Percentiles rank a stretch among this genome's conserved stretches.
These are phyloP conservation scores for Cynoglossus semilaevis DNA, from an alignment of 2,113 vertebrate genomes.

Conservation along the genomic window DNA sequence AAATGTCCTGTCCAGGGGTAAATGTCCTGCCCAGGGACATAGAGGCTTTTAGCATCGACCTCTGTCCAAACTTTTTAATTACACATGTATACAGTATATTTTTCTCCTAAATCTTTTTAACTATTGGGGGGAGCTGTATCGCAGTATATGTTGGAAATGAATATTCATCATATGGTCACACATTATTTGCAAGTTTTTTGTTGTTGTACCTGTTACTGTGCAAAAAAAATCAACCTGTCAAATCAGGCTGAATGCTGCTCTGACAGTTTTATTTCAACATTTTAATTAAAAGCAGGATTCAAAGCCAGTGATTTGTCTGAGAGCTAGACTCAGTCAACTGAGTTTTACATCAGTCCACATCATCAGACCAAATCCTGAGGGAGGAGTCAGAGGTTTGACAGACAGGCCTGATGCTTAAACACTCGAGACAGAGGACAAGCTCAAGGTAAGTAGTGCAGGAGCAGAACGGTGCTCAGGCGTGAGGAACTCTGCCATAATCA, in stretches of 20 bases:
- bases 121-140: too few species aligned
- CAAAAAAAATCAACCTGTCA: not conserved
- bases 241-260: not conserved
- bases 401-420: constrained; percentile 40
- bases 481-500: constrained; percentile 42
- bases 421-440: constrained; percentile 49
- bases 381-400: constrained; percentile 52
- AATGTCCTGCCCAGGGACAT: too few species aligned
- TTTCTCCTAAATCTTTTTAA: too few species aligned
- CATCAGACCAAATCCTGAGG: constrained; percentile 41
- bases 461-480: constrained; percentile 30
- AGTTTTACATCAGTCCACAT: constrained; percentile 46
- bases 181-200: not conserved
- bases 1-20: not conserved
- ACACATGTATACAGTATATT: too few species aligned
- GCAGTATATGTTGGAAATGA: too few species aligned
- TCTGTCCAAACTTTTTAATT: too few species aligned
- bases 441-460: constrained; percentile 49
- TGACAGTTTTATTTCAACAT: too few species aligned
- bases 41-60: too few species aligned
- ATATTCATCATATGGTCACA: too few species aligned
- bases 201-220: not conserved
- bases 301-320: not conserved
- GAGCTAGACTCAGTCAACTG: constrained; percentile 22
- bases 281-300: not conserved